A percentile compares a stretch with the other conserved stretches of the same genome.
Evolutionary conservation across 2,888 invertebrate genomes (phyloP).

Genomic region (Heliconius ethilla): DNA sequence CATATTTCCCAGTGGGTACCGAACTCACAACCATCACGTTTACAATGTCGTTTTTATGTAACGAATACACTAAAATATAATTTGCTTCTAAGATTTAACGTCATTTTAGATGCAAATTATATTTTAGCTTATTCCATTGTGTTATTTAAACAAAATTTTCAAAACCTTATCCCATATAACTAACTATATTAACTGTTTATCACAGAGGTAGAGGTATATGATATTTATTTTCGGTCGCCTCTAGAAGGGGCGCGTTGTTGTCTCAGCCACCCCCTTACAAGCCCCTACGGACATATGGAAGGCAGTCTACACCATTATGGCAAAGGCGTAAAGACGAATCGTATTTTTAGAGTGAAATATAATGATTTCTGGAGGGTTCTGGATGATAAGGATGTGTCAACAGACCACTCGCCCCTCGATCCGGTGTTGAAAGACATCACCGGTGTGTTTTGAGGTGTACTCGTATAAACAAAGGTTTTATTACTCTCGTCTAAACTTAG

Average conservation of each 20-base stretch:
- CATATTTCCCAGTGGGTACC: background rate
- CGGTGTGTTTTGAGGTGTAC: slow-evolving; percentile 34
- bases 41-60: background rate
- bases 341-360: slow-evolving; percentile 25
- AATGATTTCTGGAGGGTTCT: slow-evolving; percentile 43
- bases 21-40: background rate
- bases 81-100: background rate
- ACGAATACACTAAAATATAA: background rate
- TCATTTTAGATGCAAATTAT: background rate
- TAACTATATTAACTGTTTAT: slow-evolving; percentile 26
- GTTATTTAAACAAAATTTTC: background rate
- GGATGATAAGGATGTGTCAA: slow-evolving; percentile 69
- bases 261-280: slow-evolving; percentile 42
- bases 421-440: slow-evolving; percentile 59
- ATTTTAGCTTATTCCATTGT: background rate
- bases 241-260: slow-evolving; percentile 40
- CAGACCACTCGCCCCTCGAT: slow-evolving; percentile 59
- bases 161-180: background rate
- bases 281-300: slow-evolving; percentile 5
- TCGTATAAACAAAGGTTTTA: slow-evolving; percentile 23
- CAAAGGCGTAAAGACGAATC: slow-evolving; percentile 20
- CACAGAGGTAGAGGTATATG: slow-evolving; percentile 9
- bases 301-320: slow-evolving; percentile 15
- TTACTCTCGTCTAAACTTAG: slow-evolving; percentile 25
- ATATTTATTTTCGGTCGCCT: slow-evolving; percentile 36